These are phyloP conservation scores for Gadopsis marmoratus DNA, from an alignment of 2,797 vertebrate species.

Conservation along the genomic window DNA sequence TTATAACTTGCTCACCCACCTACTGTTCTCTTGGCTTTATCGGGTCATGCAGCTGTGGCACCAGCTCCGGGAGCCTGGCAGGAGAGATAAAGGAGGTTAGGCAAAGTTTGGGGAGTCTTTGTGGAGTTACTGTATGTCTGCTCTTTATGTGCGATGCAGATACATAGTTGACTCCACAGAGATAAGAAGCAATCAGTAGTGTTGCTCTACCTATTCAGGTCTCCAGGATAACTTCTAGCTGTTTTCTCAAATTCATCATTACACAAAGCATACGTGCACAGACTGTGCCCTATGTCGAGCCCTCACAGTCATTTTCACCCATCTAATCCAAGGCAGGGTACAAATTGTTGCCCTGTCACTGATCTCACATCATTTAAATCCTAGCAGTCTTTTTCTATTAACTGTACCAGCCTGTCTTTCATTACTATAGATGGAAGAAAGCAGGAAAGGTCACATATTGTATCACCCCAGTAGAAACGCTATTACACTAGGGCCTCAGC, in stretches of 20 bases:
- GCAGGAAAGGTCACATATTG: slow-evolving; percentile 55
- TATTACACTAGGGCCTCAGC: slow-evolving; percentile 37
- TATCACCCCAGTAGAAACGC: slow-evolving; percentile 28
- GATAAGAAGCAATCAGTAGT: slow-evolving; percentile 33
- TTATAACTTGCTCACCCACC: slow-evolving; percentile 46
- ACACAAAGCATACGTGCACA: slow-evolving; percentile 36
- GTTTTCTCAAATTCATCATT: slow-evolving; percentile 39
- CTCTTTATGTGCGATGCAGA: slow-evolving; percentile 17
- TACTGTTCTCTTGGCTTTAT: slow-evolving; percentile 64
- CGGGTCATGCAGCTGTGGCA: slow-evolving; percentile 64
- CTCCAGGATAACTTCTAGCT: slow-evolving; percentile 31
- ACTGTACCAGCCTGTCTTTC: slow-evolving; percentile 21
- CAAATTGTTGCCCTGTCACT: slow-evolving; percentile 40
- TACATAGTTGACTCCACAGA: slow-evolving; percentile 13
- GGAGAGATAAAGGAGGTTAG: slow-evolving; percentile 60
- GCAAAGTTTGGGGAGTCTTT: slow-evolving; percentile 53
- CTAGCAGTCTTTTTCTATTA: slow-evolving; percentile 10
- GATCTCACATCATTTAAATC: slow-evolving; percentile 31
- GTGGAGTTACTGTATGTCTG: slow-evolving; percentile 4
- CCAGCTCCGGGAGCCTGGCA: slow-evolving; percentile 38
- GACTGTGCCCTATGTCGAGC: slow-evolving; percentile 42
- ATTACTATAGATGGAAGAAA: slow-evolving; percentile 37
- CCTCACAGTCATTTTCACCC: slow-evolving; percentile 40
- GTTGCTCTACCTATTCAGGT: slow-evolving; percentile 33
- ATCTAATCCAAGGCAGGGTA: slow-evolving; percentile 43